Conservation (phyloP, 2,113 vertebrate genomes). For the Lophotis ruficrista region DNA sequence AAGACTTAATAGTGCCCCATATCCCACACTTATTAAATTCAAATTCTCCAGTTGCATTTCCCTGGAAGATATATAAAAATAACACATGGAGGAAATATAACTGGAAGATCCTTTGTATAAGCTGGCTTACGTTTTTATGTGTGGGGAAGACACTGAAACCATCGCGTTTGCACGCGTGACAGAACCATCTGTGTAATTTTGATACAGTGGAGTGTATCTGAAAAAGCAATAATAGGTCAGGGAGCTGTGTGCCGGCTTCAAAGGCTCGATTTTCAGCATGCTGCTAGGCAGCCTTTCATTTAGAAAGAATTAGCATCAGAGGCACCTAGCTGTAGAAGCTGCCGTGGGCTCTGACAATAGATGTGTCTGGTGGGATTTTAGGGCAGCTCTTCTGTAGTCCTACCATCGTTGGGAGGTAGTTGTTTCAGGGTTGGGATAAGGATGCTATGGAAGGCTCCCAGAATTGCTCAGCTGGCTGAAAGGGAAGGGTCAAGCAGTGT, state of each 20-base stretch:
- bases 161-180: not conserved
- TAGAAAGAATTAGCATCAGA: not conserved
- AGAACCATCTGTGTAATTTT: not conserved
- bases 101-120: conserved; percentile 5
- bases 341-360: not conserved
- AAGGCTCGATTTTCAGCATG: not conserved
- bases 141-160: not conserved
- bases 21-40: conserved; percentile 60
- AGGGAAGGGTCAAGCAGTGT: not conserved
- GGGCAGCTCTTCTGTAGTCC: not conserved
- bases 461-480: not conserved
- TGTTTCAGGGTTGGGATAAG: not conserved
- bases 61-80: conserved; percentile 64
- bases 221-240: not conserved
- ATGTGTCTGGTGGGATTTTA: not conserved
- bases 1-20: conserved; percentile 32
- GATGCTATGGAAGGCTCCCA: not conserved
- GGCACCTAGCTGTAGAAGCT: not conserved
- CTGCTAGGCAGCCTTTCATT: conserved; percentile 2
- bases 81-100: conserved; percentile 58
- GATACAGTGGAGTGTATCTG: not conserved
- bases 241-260: not conserved
- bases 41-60: conserved; percentile 48
- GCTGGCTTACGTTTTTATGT: not conserved
- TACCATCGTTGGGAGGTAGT: rapidly evolving